Evolutionary conservation across 2,113 vertebrate genomes (phyloP).

Genomic region (Coracopsis vasa): DNA sequence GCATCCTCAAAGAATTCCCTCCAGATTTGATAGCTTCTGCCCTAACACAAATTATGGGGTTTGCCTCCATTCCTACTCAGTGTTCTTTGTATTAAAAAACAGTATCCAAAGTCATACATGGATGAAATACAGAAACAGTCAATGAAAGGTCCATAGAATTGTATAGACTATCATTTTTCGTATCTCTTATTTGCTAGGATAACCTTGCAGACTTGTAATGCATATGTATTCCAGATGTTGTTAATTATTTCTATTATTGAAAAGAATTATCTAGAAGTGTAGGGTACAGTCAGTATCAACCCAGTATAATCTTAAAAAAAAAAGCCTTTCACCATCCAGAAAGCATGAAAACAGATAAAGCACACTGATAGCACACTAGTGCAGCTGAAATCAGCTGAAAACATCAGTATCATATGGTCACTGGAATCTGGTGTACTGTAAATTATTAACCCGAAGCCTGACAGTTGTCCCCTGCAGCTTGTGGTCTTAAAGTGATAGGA

Average conservation of each 20-base stretch:
- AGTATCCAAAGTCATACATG: not conserved
- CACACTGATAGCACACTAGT: not conserved
- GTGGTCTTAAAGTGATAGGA: not conserved
- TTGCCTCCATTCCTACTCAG: not conserved
- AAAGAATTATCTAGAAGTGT: not conserved
- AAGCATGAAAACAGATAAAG: not conserved
- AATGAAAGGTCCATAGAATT: not conserved
- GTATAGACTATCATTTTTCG: not conserved
- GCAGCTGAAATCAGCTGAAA: not conserved
- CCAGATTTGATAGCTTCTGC: not conserved
- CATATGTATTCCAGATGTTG: not conserved
- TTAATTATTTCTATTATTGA: not conserved
- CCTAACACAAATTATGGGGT: not conserved
- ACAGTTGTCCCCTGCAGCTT: not conserved
- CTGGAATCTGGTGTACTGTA: not conserved
- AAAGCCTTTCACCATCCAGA: not conserved
- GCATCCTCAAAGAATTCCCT: not conserved
- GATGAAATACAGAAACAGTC: not conserved
- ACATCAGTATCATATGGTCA: not conserved
- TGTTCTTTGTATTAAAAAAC: not conserved
- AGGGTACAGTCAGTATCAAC: not conserved
- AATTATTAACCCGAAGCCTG: not conserved
- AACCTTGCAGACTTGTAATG: not conserved
- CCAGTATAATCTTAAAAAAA: not conserved
- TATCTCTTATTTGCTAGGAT: not conserved